Base-by-base conservation (phyloP, 2,113 vertebrate species). In the Peucedramus taeniatus region DNA sequence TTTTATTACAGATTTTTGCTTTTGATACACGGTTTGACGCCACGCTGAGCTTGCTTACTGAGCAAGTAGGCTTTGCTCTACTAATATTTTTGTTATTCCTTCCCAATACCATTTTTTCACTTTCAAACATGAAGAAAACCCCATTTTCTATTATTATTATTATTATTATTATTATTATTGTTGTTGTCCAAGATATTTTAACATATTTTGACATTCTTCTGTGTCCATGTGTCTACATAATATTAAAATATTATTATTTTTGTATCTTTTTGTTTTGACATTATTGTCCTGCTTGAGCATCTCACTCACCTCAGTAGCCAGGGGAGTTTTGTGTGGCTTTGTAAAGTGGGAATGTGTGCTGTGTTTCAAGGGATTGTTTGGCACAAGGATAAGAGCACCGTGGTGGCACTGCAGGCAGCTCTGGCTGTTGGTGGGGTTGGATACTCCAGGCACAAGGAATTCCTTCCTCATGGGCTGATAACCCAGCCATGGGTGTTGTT, bases 161-260 rank as follows among this genome's bases (percentile, higher is more conserved):
- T 54, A 66, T 33, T 61, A 31, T 93, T 92, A 87, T 61, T 66
- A n/a, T 50, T 76, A 76, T 68, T 54, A 66, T 33, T 61, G 27
- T 93, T 92, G 85, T 61, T 66, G 75, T 91, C 92, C 61, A 24
- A 90, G 51, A 83, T 92, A 76, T 56, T 94, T 94, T 95, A 94
- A 96, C 87, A 42, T 95, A 91, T 92, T 93, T 97, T 71, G 64
- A 89, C 83, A 70, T 97, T 89, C 40, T 87, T 95, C 95, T 80
- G 76, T 93, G 88, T 97, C 97, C 96, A 89, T 64, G 37, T 91
- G 76, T 96, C 95, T 90, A 93, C 95, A 96, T 95, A 93, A 95
- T 95, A 98, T 98, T 98, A 98, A 98, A 98, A 93, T 95, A 95
- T 71, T 89, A 63, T 97, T 97, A 71, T 97, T 98, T 97, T 98